Evolutionary conservation across 2,888 invertebrate species (phyloP), one percentile per base, ranked within the genome.

Genomic region (Tenthredo scrophulariae): DNA sequence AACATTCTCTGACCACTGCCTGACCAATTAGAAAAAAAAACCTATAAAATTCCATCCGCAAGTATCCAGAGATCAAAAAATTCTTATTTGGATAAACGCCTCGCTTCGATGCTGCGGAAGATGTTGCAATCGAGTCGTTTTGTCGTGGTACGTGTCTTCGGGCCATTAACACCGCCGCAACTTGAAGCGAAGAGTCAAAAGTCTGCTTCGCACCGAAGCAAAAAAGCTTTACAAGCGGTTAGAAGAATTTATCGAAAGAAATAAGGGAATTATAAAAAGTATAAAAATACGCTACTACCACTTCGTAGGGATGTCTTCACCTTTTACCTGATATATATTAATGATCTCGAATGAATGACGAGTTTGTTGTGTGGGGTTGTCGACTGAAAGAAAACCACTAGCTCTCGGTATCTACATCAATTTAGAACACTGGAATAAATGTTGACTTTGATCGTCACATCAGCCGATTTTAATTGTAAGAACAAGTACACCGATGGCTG

Each of bases 121-220:
- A 74, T 43, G 22, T 74, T 74, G 43, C 43, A 74, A 74, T 74
- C 40, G 72, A 43, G 72, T 74, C 40, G 43, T 74, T 74, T 74
- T 74, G 72, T 74, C 72, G n/a, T 74, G 72, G 72, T 74, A 74
- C 80, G 37, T 80, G 80, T 80, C 80, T 80, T 80, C 80, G 37
- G 80, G 62, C 80, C 80, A 50, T 80, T 80, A 80, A 62, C 80
- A 62, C 62, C 58, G 58, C 80, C 58, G 40, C 62, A 80, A 80
- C 58, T 13, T 13, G 13, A 40, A 62, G 62, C 58, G 13, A 50
- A 46, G 54, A 54, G 46, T 77, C 50, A 77, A 29, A 54, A 54
- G 50, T 54, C 33, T 54, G 77, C 77, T 77, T 50, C 50, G 33
- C 50, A 54, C 77, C 50, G n/a, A 37, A 18, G 54, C 77, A 54